A percentile compares a stretch with the other conserved stretches of the same genome.
Conservation (phyloP, 1,140 invertebrate species). For the Nylanderia fulva region DNA sequence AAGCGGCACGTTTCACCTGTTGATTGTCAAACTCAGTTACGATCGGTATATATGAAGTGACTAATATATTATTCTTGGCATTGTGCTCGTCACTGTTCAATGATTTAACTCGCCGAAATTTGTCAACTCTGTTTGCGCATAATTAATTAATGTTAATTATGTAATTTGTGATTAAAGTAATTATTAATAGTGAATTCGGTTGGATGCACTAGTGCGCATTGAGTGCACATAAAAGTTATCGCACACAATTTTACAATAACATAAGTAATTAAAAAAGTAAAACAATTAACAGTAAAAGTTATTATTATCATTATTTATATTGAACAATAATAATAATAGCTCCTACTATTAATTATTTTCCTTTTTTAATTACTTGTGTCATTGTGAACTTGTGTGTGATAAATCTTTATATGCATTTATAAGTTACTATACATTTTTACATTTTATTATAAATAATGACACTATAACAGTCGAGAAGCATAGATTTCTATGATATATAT, state of each 20-base stretch:
- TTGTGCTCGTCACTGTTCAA: slow-evolving; percentile 20
- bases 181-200: too few relatives aligned
- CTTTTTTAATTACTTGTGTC: too few relatives aligned
- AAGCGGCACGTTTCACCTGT: slow-evolving; percentile 64
- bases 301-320: too few relatives aligned
- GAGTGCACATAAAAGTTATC: too few relatives aligned
- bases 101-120: slow-evolving; percentile 4
- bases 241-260: too few relatives aligned
- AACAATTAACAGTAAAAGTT: too few relatives aligned
- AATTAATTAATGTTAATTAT: slow-evolving; percentile 27
- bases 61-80: slow-evolving; percentile 61
- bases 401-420: too few relatives aligned
- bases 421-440: not conserved
- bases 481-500: not conserved
- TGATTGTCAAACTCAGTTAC: slow-evolving; percentile 45
- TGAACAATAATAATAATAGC: too few relatives aligned
- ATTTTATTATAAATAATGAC: not conserved
- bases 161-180: not conserved
- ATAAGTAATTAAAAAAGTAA: too few relatives aligned
- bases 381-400: too few relatives aligned
- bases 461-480: not conserved
- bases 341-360: too few relatives aligned
- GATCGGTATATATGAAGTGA: slow-evolving; percentile 53
- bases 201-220: too few relatives aligned
- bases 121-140: not conserved